These are phyloP conservation scores for Poecilia gillii DNA, from an alignment of 2,797 vertebrate genomes.

Conservation along the genomic window DNA sequence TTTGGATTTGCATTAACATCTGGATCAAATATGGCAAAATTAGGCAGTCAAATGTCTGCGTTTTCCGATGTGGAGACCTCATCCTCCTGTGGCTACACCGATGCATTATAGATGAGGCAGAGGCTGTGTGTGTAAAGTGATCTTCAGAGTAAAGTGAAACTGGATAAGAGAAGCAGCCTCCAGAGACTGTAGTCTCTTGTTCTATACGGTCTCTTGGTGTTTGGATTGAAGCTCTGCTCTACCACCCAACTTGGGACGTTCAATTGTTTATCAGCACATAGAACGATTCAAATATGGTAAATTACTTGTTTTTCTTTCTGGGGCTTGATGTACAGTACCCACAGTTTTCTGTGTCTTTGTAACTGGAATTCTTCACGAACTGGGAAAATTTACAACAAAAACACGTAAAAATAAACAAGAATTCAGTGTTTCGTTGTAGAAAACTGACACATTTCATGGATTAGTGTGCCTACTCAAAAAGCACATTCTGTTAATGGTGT, in stretches of 20 bases:
- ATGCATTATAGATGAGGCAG: conserved; percentile 75
- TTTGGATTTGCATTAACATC: not conserved
- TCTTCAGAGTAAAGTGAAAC: conserved; percentile 67
- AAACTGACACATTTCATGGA: conserved; percentile 8
- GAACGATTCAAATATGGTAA: not conserved
- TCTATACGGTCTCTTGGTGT: conserved; percentile 38
- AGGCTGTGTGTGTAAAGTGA: conserved; percentile 62
- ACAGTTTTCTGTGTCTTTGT: not conserved
- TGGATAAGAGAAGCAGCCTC: conserved; percentile 58
- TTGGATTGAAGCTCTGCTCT: conserved; percentile 24
- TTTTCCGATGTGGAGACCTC: conserved; percentile 13
- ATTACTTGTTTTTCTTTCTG: not conserved
- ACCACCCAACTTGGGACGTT: conserved; percentile 17
- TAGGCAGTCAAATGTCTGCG: not conserved
- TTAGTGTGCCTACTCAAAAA: not conserved
- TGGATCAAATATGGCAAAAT: conserved; percentile 6
- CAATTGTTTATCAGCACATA: conserved; percentile 31
- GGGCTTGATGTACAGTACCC: not conserved
- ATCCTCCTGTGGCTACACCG: conserved; percentile 33
- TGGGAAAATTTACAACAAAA: not conserved
- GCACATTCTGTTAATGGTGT: conserved; percentile 9
- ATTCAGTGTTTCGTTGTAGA: not conserved
- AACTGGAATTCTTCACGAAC: not conserved
- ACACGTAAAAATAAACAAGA: not conserved
- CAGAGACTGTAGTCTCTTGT: conserved; percentile 47